These are phyloP conservation scores for Anoplopoma fimbria DNA, from an alignment of 2,113 vertebrate species.

Conservation along the genomic window DNA sequence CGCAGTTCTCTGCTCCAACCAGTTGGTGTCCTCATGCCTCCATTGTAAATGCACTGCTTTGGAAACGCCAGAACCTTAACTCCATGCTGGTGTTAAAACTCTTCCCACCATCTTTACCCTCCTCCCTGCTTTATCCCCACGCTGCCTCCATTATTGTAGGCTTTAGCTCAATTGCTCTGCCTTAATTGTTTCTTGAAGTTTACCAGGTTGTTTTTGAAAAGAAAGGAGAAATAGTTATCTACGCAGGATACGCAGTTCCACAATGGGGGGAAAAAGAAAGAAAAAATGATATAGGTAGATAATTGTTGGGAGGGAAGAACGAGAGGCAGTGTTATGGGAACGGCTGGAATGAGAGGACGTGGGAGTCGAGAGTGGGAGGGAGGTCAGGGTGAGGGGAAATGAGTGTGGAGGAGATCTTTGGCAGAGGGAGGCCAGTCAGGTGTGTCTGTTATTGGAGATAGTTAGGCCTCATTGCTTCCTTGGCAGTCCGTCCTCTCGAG, in stretches of 20 bases:
- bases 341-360: slow-evolving; percentile 3
- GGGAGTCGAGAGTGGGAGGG: slow-evolving; percentile 29
- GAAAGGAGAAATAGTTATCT: slow-evolving; percentile 36
- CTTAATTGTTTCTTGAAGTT: slow-evolving; percentile 82
- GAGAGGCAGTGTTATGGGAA: background rate
- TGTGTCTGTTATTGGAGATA: slow-evolving; percentile 56
- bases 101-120: slow-evolving; percentile 14
- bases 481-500: slow-evolving; percentile 55
- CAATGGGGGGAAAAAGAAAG: background rate
- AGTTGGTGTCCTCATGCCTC: slow-evolving; percentile 92
- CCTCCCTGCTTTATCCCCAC: slow-evolving; percentile 50
- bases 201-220: slow-evolving; percentile 56
- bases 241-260: slow-evolving; percentile 11
- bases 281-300: slow-evolving; percentile 15
- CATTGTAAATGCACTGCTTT: slow-evolving; percentile 44
- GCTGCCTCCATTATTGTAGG: slow-evolving; percentile 75
- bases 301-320: background rate
- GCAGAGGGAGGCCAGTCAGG: slow-evolving; percentile 51
- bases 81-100: slow-evolving; percentile 53
- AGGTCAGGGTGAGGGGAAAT: slow-evolving; percentile 22
- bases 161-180: slow-evolving; percentile 73
- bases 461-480: slow-evolving; percentile 68
- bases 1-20: slow-evolving; percentile 63
- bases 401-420: slow-evolving; percentile 43
- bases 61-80: slow-evolving; percentile 12